Conservation (phyloP, 2,113 vertebrate genomes). For the Sitta europaea region DNA sequence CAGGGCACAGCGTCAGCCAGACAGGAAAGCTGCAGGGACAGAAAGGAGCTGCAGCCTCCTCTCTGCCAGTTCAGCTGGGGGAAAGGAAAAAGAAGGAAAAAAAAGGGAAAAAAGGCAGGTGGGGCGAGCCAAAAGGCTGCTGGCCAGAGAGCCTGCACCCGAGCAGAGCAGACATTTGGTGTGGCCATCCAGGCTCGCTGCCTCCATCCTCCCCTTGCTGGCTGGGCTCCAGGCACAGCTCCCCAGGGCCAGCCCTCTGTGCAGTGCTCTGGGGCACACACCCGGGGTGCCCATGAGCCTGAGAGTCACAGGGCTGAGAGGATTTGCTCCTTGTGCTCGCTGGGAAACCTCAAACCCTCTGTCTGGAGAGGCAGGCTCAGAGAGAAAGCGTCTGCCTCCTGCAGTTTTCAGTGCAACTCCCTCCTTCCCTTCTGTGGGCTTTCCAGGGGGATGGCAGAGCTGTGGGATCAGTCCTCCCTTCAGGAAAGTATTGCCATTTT, state of each 20-base stretch:
- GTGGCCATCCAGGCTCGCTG: not conserved
- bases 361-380: not conserved
- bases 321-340: not conserved
- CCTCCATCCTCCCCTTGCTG: not conserved
- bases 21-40: conserved; percentile 29
- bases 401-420: not conserved
- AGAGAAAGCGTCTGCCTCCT: not conserved
- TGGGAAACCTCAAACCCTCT: not conserved
- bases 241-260: not conserved
- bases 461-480: not conserved
- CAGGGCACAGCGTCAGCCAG: conserved; percentile 34
- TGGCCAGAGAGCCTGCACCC: not conserved
- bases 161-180: not conserved
- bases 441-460: not conserved
- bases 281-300: not conserved
- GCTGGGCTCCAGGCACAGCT: not conserved
- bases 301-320: not conserved
- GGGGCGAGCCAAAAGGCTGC: not conserved
- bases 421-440: not conserved
- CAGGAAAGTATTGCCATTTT: not conserved
- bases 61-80: not conserved
- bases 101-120: not conserved
- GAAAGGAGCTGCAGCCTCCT: not conserved
- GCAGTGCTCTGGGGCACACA: not conserved
- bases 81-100: not conserved